Evolutionary conservation across 2,797 vertebrate genomes (phyloP).

Genomic region (Rhinatrema bivittatum): DNA sequence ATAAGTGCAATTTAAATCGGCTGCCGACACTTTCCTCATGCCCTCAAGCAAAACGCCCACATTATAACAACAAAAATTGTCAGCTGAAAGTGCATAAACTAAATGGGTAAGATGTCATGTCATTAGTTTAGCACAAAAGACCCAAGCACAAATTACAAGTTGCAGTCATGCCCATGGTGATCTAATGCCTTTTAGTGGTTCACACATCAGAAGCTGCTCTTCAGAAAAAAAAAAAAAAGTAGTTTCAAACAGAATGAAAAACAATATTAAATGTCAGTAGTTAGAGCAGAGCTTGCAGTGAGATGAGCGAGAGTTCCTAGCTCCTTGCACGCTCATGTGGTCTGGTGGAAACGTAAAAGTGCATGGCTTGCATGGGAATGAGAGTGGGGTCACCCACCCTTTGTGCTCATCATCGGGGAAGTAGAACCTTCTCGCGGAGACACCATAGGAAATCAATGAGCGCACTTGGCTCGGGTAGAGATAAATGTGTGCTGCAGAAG

Average conservation of each 20-base stretch:
- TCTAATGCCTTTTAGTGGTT: constrained; percentile 21
- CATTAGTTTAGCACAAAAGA: constrained; percentile 8
- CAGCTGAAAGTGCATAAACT: constrained; percentile 1
- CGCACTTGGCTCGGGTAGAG: constrained; percentile 63
- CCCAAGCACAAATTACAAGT: not conserved
- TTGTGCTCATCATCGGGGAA: constrained; percentile 72
- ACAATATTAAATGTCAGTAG: constrained; percentile 30
- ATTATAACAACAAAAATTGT: not conserved
- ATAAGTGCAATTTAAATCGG: not conserved
- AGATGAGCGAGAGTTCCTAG: constrained; percentile 33
- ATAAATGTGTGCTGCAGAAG: constrained; percentile 51
- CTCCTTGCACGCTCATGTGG: constrained; percentile 31
- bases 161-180: constrained; percentile 23
- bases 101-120: constrained; percentile 2
- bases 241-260: constrained; percentile 14
- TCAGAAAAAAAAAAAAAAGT: constrained; percentile 22
- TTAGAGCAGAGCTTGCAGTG: constrained; percentile 22
- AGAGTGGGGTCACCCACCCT: constrained; percentile 79
- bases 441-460: constrained; percentile 86
- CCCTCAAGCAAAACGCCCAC: not conserved
- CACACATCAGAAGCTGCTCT: constrained; percentile 12
- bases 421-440: constrained; percentile 75
- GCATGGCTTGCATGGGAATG: constrained; percentile 56
- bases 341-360: constrained; percentile 56
- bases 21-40: not conserved